Conservation (phyloP, 1,140 invertebrate species). For the Diorhabda elongata region DNA sequence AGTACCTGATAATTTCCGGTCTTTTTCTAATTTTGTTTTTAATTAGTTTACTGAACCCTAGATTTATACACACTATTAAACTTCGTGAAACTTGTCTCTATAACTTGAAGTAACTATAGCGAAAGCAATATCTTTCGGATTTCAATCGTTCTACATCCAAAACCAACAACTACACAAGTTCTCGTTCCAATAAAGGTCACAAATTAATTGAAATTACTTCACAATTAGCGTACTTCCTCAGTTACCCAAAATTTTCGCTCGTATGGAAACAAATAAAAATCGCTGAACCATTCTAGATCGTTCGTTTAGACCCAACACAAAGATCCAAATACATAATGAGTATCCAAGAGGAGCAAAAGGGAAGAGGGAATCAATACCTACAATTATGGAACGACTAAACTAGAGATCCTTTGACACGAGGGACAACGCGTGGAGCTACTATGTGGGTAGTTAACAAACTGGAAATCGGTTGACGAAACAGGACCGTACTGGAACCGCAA, state of each 20-base stretch:
- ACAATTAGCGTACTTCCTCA: too few species aligned
- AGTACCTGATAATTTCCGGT: too few species aligned
- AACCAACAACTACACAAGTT: too few species aligned
- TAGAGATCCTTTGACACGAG: background rate
- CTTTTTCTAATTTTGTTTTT: too few species aligned
- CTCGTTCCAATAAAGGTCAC: too few species aligned
- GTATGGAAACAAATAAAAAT: conserved; percentile 1
- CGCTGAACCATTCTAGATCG: background rate
- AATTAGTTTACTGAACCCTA: too few species aligned
- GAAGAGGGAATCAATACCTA: background rate
- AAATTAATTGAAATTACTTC: too few species aligned
- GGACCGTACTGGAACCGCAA: background rate
- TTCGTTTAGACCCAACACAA: background rate
- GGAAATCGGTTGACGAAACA: background rate
- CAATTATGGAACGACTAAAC: background rate
- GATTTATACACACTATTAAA: too few species aligned
- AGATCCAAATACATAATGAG: background rate
- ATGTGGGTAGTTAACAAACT: background rate
- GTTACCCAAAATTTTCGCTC: background rate
- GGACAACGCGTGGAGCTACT: background rate
- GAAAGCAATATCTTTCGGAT: too few species aligned
- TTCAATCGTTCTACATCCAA: too few species aligned
- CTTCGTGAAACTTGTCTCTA: too few species aligned
- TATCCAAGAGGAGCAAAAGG: background rate
- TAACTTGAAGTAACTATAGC: too few species aligned